These are phyloP conservation scores for Heliothis peltigera DNA, from an alignment of 2,888 invertebrate species.

Conservation along the genomic window DNA sequence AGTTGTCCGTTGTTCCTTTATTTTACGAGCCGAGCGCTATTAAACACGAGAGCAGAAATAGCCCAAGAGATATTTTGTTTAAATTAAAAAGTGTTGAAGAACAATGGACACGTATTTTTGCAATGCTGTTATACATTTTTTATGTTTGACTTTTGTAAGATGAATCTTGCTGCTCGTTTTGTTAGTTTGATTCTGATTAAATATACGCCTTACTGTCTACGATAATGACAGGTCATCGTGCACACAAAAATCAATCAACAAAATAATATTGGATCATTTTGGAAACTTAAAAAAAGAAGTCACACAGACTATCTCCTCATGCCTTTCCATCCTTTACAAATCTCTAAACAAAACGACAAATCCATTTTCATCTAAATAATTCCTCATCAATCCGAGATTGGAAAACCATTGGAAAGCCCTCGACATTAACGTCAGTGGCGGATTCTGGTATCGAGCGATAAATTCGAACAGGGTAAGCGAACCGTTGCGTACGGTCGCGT, in stretches of 20 bases:
- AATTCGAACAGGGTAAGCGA: conserved; percentile 56
- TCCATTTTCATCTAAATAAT: conserved; percentile 8
- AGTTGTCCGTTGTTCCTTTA: conserved; percentile 51
- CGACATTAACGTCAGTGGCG: conserved; percentile 26
- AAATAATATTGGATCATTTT: no score
- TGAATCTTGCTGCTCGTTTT: not conserved
- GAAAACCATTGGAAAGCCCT: conserved; percentile 8
- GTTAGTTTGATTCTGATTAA: not conserved
- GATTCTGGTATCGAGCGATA: conserved; percentile 48
- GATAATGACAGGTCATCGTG: no score
- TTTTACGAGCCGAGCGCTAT: conserved; percentile 60
- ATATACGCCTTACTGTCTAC: no score
- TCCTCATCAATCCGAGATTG: conserved; percentile 4
- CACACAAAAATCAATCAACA: no score
- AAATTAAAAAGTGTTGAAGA: conserved; percentile 8
- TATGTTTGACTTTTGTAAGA: not conserved
- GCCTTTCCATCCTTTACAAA: not conserved
- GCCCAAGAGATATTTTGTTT: not conserved
- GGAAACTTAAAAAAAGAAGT: no score
- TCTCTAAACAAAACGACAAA: not conserved
- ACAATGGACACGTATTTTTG: conserved; percentile 1
- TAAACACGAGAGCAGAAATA: conserved; percentile 43
- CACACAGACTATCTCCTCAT: not conserved
- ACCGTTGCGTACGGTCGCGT: conserved; percentile 62
- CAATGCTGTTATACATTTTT: not conserved